Percentiles rank a stretch among this genome's conserved stretches.
phyloP scores from a whole-genome alignment of 2,797 vertebrate genomes.

The Hydrophis major region DNA sequence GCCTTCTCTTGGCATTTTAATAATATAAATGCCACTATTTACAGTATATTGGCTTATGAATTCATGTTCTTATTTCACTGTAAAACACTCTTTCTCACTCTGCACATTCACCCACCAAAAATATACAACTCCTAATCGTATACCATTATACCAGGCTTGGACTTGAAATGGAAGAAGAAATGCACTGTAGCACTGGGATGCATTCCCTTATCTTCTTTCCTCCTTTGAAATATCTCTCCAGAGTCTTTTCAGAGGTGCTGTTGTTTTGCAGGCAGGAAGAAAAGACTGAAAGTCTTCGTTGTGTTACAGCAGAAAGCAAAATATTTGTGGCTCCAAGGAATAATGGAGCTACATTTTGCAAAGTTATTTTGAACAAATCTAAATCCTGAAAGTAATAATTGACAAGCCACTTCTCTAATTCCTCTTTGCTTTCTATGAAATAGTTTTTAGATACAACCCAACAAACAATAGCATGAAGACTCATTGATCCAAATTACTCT shows the following conservation, averaged over 20 bases:
- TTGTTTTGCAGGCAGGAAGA: neutral
- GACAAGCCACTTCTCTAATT: neutral
- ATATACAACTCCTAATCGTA: neutral
- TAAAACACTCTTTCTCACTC: neutral
- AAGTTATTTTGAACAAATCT: neutral
- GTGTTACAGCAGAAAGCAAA: neutral
- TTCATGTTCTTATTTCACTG: neutral
- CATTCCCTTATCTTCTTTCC: neutral
- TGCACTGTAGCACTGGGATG: neutral
- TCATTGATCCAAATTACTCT: neutral
- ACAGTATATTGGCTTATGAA: neutral
- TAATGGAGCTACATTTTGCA: neutral
- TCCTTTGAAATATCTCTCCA: neutral
- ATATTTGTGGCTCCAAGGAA: neutral
- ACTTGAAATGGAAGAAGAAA: neutral
- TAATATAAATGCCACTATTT: neutral
- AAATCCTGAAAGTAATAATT: neutral
- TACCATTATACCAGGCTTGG: neutral
- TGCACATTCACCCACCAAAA: neutral
- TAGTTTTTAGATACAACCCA: neutral
- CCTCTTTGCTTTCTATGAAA: neutral
- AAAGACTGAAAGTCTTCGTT: neutral
- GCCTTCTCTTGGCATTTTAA: neutral
- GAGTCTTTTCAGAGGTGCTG: neutral
- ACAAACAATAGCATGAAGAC: neutral